Percentiles rank a stretch among this genome's conserved stretches.
Conservation (phyloP, 1,140 invertebrate species). For the Drosophila azteca region DNA sequence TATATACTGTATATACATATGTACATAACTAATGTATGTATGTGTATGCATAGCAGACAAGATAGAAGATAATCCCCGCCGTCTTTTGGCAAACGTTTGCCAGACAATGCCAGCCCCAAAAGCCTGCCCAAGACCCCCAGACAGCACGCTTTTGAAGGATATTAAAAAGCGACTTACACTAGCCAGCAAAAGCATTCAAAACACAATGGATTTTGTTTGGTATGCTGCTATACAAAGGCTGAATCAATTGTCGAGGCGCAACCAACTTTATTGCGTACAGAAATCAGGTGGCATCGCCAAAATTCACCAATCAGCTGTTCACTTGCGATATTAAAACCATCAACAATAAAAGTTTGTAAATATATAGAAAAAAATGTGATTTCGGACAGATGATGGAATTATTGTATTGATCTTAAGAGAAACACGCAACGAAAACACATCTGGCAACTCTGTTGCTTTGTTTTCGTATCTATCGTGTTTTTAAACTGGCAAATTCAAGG, state of each 20-base stretch:
- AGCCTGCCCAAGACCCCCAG: conserved; percentile 17
- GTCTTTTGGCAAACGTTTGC: conserved; percentile 15
- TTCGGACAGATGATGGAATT: no score
- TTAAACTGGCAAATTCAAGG: no score
- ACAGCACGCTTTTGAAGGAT: conserved; percentile 46
- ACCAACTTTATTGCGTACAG: no score
- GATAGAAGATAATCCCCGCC: conserved; percentile 14
- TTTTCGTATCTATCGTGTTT: not conserved
- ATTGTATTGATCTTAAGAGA: no score
- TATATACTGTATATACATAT: conserved; percentile 5
- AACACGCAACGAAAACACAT: no score
- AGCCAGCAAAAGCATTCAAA: not conserved
- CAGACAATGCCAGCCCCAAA: conserved; percentile 30
- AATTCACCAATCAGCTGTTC: no score
- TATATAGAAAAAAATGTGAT: no score
- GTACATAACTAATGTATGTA: conserved; percentile 18
- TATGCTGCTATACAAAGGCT: no score
- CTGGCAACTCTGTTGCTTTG: not conserved
- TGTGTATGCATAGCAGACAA: conserved; percentile 25
- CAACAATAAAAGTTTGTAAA: no score
- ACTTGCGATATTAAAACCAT: no score
- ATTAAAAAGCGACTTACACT: conserved; percentile 53
- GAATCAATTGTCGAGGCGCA: no score
- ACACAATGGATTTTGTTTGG: not conserved
- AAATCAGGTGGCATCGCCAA: no score